Evolutionary conservation across 1,140 invertebrate species (phyloP).

Genomic region (Cataglyphis hispanica): DNA sequence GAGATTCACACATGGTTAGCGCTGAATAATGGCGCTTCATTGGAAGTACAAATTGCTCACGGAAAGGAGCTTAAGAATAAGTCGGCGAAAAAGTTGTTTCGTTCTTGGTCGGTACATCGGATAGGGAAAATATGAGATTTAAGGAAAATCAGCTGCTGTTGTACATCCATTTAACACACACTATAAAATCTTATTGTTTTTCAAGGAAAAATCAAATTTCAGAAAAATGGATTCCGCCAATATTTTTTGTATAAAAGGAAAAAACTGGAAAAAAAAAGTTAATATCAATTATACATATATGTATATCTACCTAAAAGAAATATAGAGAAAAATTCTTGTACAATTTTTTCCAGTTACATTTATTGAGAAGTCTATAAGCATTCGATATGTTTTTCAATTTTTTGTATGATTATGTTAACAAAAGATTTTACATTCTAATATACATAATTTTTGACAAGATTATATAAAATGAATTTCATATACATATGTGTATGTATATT

Average conservation of each 20-base stretch:
- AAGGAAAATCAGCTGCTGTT: conserved; percentile 27
- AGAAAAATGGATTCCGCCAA: background rate
- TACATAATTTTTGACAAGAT: conserved; percentile 28
- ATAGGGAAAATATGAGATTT: conserved; percentile 84
- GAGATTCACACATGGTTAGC: conserved; percentile 84
- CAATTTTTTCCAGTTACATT: background rate
- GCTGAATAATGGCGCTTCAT: conserved; percentile 84
- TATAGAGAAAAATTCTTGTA: background rate
- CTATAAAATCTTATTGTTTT: background rate
- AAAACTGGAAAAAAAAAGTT: background rate
- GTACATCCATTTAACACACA: conserved; percentile 13
- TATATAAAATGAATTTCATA: conserved; percentile 59
- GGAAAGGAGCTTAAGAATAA: conserved; percentile 83
- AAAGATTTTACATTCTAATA: background rate
- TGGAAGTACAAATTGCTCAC: conserved; percentile 84
- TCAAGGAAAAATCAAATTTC: background rate
- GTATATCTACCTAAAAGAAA: background rate
- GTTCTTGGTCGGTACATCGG: conserved; percentile 85
- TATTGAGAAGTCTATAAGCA: conserved; percentile 23
- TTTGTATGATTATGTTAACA: conserved; percentile 31
- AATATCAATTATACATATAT: conserved; percentile 5
- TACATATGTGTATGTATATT: conserved; percentile 8
- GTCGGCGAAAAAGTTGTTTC: conserved; percentile 82
- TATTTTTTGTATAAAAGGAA: background rate
- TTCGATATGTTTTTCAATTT: conserved; percentile 11